phyloP scores from a whole-genome alignment of 92 coral and sea anemone species.

The Galaxea fascicularis region DNA sequence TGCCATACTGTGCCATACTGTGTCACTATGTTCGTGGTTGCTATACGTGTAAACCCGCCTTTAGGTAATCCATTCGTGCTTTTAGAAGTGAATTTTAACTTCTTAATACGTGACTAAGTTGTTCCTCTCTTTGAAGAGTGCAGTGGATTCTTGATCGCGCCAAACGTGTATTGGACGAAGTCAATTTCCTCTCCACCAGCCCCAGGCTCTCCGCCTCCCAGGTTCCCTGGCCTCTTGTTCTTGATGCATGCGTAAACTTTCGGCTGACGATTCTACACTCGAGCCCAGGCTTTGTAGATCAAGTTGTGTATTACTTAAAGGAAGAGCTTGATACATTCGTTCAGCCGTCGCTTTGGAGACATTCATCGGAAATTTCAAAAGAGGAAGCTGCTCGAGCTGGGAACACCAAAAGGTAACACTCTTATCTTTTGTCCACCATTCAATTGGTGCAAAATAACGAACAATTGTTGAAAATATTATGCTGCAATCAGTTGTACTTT shows the following conservation, averaged over 20 bases:
- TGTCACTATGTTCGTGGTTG: too few relatives aligned
- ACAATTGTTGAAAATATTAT: neutral
- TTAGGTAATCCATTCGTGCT: too few relatives aligned
- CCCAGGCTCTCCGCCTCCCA: conserved; percentile 78
- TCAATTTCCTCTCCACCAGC: conserved; percentile 56
- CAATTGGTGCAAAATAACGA: too few relatives aligned
- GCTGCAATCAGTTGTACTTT: neutral
- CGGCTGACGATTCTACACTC: conserved; percentile 75
- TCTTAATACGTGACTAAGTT: neutral
- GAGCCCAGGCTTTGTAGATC: conserved; percentile 64
- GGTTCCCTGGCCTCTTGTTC: conserved; percentile 95
- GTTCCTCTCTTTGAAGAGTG: conserved; percentile 49
- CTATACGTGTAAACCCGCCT: too few relatives aligned
- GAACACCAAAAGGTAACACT: conserved; percentile 35
- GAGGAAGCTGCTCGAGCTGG: conserved; percentile 53
- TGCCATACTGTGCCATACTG: too few relatives aligned
- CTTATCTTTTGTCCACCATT: neutral
- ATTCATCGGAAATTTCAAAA: conserved; percentile 61
- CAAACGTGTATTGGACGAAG: conserved; percentile 62
- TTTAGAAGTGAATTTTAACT: too few relatives aligned
- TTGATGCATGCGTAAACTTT: conserved; percentile 85
- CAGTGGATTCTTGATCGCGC: conserved; percentile 75
- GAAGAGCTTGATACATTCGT: conserved; percentile 69
- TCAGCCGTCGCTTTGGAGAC: conserved; percentile 82
- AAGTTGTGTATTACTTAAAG: conserved; percentile 69